Base-by-base conservation (phyloP, 1,140 invertebrate species). In the Lasaia peninsularis region DNA sequence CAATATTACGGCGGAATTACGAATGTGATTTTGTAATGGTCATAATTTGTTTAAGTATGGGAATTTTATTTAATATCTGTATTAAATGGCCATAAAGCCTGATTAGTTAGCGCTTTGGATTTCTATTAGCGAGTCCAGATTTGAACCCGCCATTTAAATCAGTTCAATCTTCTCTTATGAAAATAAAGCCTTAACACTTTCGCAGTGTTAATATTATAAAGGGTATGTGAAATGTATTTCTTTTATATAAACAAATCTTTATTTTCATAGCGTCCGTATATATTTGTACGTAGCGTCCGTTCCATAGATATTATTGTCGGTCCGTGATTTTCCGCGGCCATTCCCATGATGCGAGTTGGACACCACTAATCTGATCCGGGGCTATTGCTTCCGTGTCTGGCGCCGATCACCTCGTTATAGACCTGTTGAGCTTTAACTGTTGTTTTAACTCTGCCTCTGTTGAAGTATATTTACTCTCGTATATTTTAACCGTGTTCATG, bases 281-380 rank as follows among this genome's bases (percentile, higher is more conserved):
- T 6, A 28, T 28, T 28, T 28, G 24, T 28, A 6, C 24, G 0
- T 28, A n/a, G 24, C 8, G 16, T 9, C 4, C 14, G 9, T 44
- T 20, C 18, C 24, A 2, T 28, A 28, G 24, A 28, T 28, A 28
- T 28, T 28, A 28, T 28, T 28, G 24, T 28, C 24, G 24, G 24
- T 28, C 24, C 24, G 24, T 28, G 16, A 44, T 44, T 18, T 5
- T 52, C 16, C 16, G n/a, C 14, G 32, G 12, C 28, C 51, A 31
- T 28, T 14, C 4, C 12, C 28, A 14, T 12, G 5, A 52, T 54
- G 67, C 65, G 65, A 63, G 62, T 63, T 67, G 68, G 71, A 80
- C 78, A 73, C 62, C 60, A 73, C 61, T 74, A 75, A 82, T 80
- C 77, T 80, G 77, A 80, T 82, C 67, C 69, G 74, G 67, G 70